Conservation (phyloP, 2,888 invertebrate species). For the Epicampocera succincta region DNA sequence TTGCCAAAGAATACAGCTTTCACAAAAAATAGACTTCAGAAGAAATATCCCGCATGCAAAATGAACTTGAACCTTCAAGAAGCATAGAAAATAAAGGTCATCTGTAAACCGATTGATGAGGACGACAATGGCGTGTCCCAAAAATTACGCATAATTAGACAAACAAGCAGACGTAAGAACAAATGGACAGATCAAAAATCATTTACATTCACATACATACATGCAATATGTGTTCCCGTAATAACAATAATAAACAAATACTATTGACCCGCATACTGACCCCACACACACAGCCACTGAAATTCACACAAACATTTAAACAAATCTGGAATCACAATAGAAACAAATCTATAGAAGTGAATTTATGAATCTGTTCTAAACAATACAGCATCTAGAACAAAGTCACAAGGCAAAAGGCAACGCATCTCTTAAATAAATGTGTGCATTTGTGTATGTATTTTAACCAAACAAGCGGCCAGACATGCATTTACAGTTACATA, state of each 20-base stretch:
- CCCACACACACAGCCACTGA: conserved; percentile 41
- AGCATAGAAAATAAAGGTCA: conserved; percentile 54
- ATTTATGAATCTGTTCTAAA: conserved; percentile 67
- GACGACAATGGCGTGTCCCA: conserved; percentile 49
- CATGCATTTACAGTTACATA: background rate
- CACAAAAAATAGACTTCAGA: background rate
- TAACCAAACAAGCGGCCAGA: conserved; percentile 4
- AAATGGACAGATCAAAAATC: conserved; percentile 42
- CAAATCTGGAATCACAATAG: conserved; percentile 51
- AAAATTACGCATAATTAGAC: conserved; percentile 69
- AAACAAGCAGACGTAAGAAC: conserved; percentile 45
- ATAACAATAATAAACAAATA: conserved; percentile 58
- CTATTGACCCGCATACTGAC: conserved; percentile 70
- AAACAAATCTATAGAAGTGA: conserved; percentile 50
- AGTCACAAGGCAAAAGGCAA: conserved; percentile 60
- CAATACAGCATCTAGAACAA: conserved; percentile 65
- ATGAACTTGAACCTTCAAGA: conserved; percentile 59
- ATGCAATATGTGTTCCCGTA: conserved; percentile 20
- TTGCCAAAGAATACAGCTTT: conserved; percentile 4
- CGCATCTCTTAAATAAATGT: conserved; percentile 44
- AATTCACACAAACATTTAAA: conserved; percentile 18
- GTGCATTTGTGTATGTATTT: conserved; percentile 36
- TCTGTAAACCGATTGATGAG: conserved; percentile 44
- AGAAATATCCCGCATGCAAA: conserved; percentile 66
- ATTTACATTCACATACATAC: conserved; percentile 52